Base-by-base conservation (phyloP, 2,888 invertebrate species). In the Griposia aprilina region DNA sequence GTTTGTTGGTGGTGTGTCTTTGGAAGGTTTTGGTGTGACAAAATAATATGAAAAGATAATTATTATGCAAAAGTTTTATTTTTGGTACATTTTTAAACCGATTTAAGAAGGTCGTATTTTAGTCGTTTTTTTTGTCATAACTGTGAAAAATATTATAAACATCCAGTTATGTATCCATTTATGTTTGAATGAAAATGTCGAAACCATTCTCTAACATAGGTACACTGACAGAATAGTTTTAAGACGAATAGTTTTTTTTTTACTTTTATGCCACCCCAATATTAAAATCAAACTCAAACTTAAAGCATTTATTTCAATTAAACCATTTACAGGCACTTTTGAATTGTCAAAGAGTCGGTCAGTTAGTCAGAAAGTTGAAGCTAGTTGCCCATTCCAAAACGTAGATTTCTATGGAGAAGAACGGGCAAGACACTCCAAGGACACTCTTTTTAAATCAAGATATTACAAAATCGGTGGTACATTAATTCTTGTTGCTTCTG, bases 1-100 rank as follows among this genome's bases (percentile, higher is more conserved):
- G 17, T 55, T 68, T n/a, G 15, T 45, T 86, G 83, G 88, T 82
- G 63, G 91, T 94, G 90, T 93, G 91, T 89, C 68, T 74, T 23
- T 26, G 2, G n/a, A 70, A 13, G 26, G 10, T 83, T 80, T 81
- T 62, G 5, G 71, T 89, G 67, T 82, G 79, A 68, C 67, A 80
- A 57, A 4, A 52, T 36, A 17, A n/a, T 48, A 15, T 41, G 4
- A n/a, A 55, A 36, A 0, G 1, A 17, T 30, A 10, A 26, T 20
- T 52, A 62, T 20, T 2, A n/a, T 57, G 0, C 4, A n/a, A 36
- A 23, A 7, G 15, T 1, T 6, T 26, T 17, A 50, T 15, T 8
- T 5, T n/a, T 20, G 11, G 23, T 4, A 13, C 11, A 23, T 48
- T 48, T 11, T 45, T 0, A 70, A 36, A 36, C 30, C 48, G 15